These are phyloP conservation scores for Tragelaphus strepsiceros DNA, from an alignment of 2,113 vertebrate species.

Conservation along the genomic window DNA sequence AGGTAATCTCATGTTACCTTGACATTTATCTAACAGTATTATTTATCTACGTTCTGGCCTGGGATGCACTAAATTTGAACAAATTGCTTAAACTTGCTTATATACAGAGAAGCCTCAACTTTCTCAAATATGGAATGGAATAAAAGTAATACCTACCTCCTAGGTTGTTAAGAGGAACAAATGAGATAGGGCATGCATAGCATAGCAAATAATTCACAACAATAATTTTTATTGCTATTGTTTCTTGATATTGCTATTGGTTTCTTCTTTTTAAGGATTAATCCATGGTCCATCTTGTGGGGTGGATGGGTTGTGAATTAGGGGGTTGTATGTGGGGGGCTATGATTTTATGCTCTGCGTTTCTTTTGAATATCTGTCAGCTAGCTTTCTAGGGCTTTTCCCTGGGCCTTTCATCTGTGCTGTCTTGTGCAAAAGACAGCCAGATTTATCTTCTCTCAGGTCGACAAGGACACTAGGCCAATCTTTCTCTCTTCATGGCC, in stretches of 20 bases:
- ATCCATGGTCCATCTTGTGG: neutral
- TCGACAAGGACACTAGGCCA: conserved; percentile 47
- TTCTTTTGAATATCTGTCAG: neutral
- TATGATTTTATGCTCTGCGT: neutral
- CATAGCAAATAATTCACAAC: neutral
- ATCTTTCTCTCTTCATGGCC: conserved; percentile 21
- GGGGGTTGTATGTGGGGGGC: neutral
- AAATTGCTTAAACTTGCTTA: neutral
- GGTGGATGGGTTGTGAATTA: neutral
- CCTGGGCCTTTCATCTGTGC: neutral
- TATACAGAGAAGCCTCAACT: neutral
- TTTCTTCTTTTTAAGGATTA: neutral
- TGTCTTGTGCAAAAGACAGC: conserved; percentile 24
- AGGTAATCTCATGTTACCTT: neutral
- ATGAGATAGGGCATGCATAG: neutral
- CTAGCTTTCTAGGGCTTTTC: neutral
- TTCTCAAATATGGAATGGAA: neutral
- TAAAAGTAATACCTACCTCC: neutral
- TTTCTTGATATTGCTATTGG: neutral
- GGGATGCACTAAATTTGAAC: neutral
- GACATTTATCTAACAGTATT: neutral
- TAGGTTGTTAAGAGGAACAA: neutral
- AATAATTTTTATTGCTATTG: neutral
- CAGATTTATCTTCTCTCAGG: conserved; percentile 45
- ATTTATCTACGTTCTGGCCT: neutral